phyloP scores from a whole-genome alignment of 1,140 invertebrate genomes.

The Doryteuthis pealeii region DNA sequence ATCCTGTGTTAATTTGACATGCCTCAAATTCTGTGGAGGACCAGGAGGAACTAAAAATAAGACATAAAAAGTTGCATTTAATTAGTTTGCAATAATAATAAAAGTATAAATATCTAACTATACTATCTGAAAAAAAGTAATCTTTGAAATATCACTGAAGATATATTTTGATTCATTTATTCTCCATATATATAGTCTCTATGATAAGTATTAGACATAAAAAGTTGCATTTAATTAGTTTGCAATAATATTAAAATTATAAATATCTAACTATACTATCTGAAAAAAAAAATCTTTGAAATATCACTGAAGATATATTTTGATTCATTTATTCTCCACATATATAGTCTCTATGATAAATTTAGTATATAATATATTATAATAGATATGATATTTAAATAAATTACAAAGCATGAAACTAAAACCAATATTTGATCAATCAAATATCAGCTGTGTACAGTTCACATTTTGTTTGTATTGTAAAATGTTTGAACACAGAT shows the following conservation, averaged over 20 bases:
- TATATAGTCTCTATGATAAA: too few species aligned
- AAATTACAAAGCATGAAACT: too few species aligned
- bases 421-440: too few species aligned
- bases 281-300: not conserved
- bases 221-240: not conserved
- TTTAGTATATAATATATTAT: too few species aligned
- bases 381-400: too few species aligned
- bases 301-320: not conserved
- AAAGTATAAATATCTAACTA: too few species aligned
- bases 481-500: too few species aligned
- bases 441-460: too few species aligned
- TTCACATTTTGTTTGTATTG: too few species aligned
- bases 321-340: too few species aligned
- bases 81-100: not conserved
- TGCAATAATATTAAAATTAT: not conserved
- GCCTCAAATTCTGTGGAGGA: constrained; percentile 67
- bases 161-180: not conserved
- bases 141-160: not conserved
- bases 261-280: too few species aligned
- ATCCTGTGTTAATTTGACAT: constrained; percentile 92
- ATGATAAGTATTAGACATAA: constrained; percentile 67
- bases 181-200: too few species aligned
- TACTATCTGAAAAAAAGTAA: not conserved
- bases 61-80: not conserved
- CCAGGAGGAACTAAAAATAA: constrained; percentile 76